Conservation (phyloP, 2,113 vertebrate genomes). For the Steatornis caripensis region DNA sequence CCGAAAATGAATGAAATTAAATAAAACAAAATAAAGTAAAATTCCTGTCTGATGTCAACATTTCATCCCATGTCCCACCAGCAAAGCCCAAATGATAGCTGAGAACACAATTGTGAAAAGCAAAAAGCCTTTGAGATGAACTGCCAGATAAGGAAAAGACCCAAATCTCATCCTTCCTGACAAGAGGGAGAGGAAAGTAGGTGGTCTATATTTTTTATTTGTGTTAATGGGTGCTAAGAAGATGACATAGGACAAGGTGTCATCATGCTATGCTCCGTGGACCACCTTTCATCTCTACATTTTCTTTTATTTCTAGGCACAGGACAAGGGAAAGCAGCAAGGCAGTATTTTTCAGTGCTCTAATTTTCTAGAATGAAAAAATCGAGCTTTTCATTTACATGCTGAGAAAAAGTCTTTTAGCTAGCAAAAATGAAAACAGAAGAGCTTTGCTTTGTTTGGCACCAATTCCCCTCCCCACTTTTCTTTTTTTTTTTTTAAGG, state of each 20-base stretch:
- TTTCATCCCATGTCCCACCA: not conserved
- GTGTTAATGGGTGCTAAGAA: not conserved
- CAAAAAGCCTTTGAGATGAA: not conserved
- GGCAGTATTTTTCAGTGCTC: not conserved
- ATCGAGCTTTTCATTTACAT: not conserved
- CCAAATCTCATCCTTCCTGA: not conserved
- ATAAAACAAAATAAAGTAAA: not conserved
- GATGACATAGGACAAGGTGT: not conserved
- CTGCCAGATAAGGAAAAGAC: not conserved
- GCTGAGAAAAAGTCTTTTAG: not conserved
- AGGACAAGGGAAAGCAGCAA: not conserved
- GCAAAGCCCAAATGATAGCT: not conserved
- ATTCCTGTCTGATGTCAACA: not conserved
- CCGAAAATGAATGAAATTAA: not conserved
- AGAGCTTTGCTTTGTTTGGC: not conserved
- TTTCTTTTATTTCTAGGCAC: not conserved
- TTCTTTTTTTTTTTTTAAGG: not conserved
- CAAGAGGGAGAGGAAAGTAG: not conserved
- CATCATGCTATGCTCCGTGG: not conserved
- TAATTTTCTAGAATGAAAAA: not conserved
- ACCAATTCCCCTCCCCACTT: rapidly evolving
- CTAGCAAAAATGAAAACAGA: not conserved
- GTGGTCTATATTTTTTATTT: too few species aligned
- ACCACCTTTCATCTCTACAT: not conserved
- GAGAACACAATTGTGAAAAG: not conserved